phyloP scores from a whole-genome alignment of 2,888 invertebrate species.

The Priapulus caudatus region DNA sequence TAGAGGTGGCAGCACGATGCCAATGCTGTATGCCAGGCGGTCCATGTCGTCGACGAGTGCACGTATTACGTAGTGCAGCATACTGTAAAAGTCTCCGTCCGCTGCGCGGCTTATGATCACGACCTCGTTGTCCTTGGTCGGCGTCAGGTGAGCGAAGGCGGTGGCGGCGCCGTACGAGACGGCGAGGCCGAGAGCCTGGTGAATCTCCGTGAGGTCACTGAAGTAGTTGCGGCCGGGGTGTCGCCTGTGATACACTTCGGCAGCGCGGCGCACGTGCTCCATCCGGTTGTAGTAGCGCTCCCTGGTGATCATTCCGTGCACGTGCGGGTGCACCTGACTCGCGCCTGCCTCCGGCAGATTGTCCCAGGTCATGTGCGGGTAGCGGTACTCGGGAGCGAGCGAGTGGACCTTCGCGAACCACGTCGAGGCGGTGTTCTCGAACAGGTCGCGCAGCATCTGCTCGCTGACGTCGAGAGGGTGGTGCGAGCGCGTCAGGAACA shows the following conservation, averaged over 20 bases:
- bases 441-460: slow-evolving; percentile 33
- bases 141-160: slow-evolving; percentile 36
- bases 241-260: slow-evolving; percentile 29
- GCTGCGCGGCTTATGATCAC: slow-evolving; percentile 33
- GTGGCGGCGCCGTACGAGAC: slow-evolving; percentile 30
- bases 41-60: slow-evolving; percentile 32
- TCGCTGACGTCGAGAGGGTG: slow-evolving; percentile 35
- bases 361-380: slow-evolving; percentile 40
- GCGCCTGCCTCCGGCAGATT: slow-evolving; percentile 41
- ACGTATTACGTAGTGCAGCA: slow-evolving; percentile 34
- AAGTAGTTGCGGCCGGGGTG: slow-evolving; percentile 32
- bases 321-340: slow-evolving; percentile 42
- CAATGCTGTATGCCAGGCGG: slow-evolving; percentile 33
- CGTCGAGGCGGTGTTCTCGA: slow-evolving; percentile 28
- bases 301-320: slow-evolving; percentile 37
- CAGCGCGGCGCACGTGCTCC: slow-evolving; percentile 33
- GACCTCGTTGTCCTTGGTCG: slow-evolving; percentile 40
- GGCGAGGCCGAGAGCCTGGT: slow-evolving; percentile 35
- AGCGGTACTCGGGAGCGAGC: slow-evolving; percentile 27
- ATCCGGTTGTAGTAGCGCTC: slow-evolving; percentile 36
- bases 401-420: slow-evolving; percentile 36
- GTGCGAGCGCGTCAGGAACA: slow-evolving; percentile 37
- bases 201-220: slow-evolving; percentile 34
- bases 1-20: slow-evolving; percentile 33
- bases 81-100: slow-evolving; percentile 30